Conservation (phyloP, 2,888 invertebrate genomes). For the Phrixothrix hirtus region DNA sequence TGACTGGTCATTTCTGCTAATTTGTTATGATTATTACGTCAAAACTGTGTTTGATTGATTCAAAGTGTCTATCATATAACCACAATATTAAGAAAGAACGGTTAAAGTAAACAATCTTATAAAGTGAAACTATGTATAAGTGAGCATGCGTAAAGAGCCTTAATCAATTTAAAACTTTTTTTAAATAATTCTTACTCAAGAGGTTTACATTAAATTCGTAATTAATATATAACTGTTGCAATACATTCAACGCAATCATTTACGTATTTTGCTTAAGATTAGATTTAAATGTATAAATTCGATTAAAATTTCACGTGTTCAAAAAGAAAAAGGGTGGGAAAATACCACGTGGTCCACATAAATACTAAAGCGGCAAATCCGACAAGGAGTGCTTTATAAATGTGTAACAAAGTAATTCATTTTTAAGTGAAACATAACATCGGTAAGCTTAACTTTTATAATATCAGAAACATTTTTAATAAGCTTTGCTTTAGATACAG, state of each 20-base stretch:
- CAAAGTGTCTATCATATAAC: too few relatives aligned
- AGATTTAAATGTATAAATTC: neutral
- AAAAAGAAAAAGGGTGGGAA: slow-evolving; percentile 7
- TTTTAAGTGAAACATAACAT: neutral
- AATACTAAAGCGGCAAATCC: slow-evolving; percentile 22
- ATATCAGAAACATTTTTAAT: too few relatives aligned
- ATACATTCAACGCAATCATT: neutral
- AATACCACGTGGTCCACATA: slow-evolving; percentile 23
- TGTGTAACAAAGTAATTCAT: too few relatives aligned
- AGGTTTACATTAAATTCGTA: neutral
- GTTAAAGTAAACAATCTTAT: neutral
- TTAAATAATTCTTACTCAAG: neutral
- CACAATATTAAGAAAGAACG: too few relatives aligned
- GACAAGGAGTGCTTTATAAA: neutral
- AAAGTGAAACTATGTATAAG: neutral
- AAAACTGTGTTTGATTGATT: neutral
- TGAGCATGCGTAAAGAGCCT: neutral
- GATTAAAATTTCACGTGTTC: slow-evolving; percentile 6
- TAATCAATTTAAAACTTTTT: neutral
- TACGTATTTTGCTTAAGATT: neutral
- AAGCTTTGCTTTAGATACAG: too few relatives aligned
- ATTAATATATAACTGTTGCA: neutral
- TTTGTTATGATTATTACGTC: neutral
- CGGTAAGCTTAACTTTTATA: too few relatives aligned
- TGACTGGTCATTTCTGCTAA: slow-evolving; percentile 12